Conservation (phyloP, 30 jellyfish, hydroid and myxozoan genomes). For the Aurelia sp. region DNA sequence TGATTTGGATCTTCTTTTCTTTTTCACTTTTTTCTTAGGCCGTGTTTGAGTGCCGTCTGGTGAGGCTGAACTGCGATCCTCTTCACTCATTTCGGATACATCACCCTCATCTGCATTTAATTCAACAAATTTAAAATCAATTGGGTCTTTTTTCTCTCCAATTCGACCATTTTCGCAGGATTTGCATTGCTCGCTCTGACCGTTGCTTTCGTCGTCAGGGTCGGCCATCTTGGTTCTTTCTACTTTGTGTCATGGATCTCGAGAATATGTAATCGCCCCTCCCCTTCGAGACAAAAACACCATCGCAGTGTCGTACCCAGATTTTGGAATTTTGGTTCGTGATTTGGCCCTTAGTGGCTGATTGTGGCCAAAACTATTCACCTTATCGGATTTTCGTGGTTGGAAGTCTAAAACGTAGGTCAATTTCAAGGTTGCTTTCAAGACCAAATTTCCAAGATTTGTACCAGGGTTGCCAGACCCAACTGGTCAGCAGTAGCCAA, state of each 20-base stretch:
- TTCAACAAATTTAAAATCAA: constrained; percentile 18
- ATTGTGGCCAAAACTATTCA: no score
- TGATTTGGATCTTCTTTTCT: constrained; percentile 72
- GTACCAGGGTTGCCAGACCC: no score
- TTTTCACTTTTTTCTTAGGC: constrained; percentile 70
- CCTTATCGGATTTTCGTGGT: no score
- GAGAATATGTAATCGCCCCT: not conserved
- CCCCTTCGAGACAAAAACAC: not conserved
- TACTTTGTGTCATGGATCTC: not conserved
- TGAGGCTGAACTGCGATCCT: constrained; percentile 53
- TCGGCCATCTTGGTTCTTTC: constrained; percentile 66
- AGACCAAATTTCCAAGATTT: no score
- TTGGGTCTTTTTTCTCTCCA: not conserved
- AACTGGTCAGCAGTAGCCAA: no score
- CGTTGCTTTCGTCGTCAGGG: constrained; percentile 21
- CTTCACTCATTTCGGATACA: constrained; percentile 72
- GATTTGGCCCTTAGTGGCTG: no score
- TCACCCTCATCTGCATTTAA: constrained; percentile 71
- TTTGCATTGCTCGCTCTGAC: not conserved
- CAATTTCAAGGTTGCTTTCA: no score
- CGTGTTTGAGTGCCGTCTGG: constrained; percentile 38
- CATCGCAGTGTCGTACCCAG: no score
- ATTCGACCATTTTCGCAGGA: constrained; percentile 10
- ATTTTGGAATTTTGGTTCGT: no score
- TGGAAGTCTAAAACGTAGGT: no score